Conservation (phyloP, 2,797 vertebrate species). For the Nyctalus aviator region DNA sequence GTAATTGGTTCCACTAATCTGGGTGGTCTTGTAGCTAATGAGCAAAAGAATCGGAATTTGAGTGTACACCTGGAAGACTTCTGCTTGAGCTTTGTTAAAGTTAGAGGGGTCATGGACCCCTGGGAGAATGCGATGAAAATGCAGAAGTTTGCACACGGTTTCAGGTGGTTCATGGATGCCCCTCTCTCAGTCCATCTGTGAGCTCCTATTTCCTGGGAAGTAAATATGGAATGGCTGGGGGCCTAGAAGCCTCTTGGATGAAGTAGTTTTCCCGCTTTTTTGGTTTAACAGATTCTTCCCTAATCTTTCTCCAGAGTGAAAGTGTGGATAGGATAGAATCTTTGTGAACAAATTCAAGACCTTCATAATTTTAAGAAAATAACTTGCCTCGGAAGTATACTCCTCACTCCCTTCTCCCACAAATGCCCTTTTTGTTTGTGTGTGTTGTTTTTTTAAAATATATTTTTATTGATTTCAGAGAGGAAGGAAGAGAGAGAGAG, state of each 20-base stretch:
- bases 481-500: too few relatives aligned
- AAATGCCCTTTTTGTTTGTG: not conserved
- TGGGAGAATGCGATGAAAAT: not conserved
- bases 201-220: not conserved
- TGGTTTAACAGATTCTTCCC: not conserved
- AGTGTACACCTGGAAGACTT: not conserved
- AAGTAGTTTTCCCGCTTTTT: not conserved
- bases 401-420: too few relatives aligned
- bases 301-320: not conserved
- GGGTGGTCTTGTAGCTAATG: not conserved
- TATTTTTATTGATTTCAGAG: too few relatives aligned
- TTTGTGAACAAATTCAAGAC: slow-evolving; percentile 19
- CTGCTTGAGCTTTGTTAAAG: slow-evolving; percentile 13
- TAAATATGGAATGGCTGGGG: not conserved
- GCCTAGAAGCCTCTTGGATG: not conserved
- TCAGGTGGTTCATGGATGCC: not conserved
- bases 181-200: not conserved
- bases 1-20: not conserved
- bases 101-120: not conserved
- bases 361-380: slow-evolving; percentile 20
- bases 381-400: not conserved
- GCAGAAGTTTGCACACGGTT: not conserved
- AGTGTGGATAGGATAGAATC: not conserved
- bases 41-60: not conserved
- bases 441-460: not conserved